Evolutionary conservation across 2,888 invertebrate genomes (phyloP), one percentile per base, ranked within the genome.

Genomic region (Drosophila borborema): DNA sequence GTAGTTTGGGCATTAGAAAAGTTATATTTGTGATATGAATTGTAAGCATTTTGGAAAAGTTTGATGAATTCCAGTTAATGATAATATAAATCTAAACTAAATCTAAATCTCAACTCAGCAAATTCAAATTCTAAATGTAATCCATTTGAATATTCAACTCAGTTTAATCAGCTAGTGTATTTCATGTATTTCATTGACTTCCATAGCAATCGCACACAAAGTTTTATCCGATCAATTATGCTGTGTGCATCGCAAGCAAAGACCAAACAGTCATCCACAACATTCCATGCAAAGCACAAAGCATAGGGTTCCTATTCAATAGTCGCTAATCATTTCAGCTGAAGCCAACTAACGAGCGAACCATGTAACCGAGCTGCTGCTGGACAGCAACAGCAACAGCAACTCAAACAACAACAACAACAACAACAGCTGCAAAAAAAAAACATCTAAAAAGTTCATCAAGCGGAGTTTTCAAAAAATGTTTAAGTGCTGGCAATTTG

Each of bases 401-500:
- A 53, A 38, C 53, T 36, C 5, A 5, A 54, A 38, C 53, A 54
- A 54, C 20, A 54, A 38, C 38, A 23, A 10, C 36, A n/a, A 41
- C 41, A n/a, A 18, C 20, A 45, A 3, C 18, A 20, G 12, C 41
- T n/a, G 8, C n/a, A 41, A 16, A 8, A 41, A 16, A 8, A 65
- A 70, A 66, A 43, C 61, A 73, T 64, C 66, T 54, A 51, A 70
- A 75, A 86, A 88, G 79, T 82, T 82, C 88, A 85, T 85, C 80
- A 82, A 88, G 86, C 86, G 75, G 65, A 79, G 72, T 75, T 82
- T 82, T 72, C 85, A 41, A 82, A 82, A 81, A 87, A 83, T 83
- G 86, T 82, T 83, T 88, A 85, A 82, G 82, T 82, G 82, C 80
- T 82, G 71, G 82, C 82, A 82, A 82, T 82, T 82, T 82, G 82